phyloP scores from a whole-genome alignment of 2,797 vertebrate species.

The Myripristis jacobus region DNA sequence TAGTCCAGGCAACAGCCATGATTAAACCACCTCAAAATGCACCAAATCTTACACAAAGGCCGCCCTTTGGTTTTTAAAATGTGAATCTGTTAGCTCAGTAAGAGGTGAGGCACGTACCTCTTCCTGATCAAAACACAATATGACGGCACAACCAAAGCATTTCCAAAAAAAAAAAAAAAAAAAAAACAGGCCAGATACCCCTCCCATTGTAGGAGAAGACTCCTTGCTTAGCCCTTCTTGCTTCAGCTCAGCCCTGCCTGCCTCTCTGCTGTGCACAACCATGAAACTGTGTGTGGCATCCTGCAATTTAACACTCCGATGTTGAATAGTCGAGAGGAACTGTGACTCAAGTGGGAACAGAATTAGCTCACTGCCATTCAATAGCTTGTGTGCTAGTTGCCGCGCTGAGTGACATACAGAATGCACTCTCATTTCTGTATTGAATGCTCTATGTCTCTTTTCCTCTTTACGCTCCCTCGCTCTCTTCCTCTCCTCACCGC shows the following conservation, averaged over 20 bases:
- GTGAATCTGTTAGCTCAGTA: constrained; percentile 33
- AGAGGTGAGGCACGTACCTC: constrained; percentile 56
- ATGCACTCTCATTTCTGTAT: constrained; percentile 55
- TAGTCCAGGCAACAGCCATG: constrained; percentile 15
- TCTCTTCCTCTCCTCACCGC: constrained; percentile 55
- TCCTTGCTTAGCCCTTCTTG: constrained; percentile 48
- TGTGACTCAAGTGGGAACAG: constrained; percentile 73
- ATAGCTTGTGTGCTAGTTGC: constrained; percentile 43
- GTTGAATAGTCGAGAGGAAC: constrained; percentile 78
- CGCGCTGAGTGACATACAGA: constrained; percentile 63
- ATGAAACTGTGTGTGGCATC: constrained; percentile 78
- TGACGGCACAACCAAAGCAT: constrained; percentile 56
- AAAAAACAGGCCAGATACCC: constrained; percentile 67
- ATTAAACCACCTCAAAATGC: constrained; percentile 28
- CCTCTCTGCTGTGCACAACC: constrained; percentile 66
- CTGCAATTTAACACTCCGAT: constrained; percentile 73
- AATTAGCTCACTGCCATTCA: constrained; percentile 75
- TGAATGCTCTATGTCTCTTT: constrained; percentile 53
- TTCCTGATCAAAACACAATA: constrained; percentile 48
- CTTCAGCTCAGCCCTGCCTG: constrained; percentile 53
- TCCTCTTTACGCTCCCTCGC: constrained; percentile 41
- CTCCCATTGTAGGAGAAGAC: constrained; percentile 71
- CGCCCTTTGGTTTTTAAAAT: constrained; percentile 40
- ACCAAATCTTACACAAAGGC: constrained; percentile 46
- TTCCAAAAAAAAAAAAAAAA: no score